phyloP scores from a whole-genome alignment of 2,888 invertebrate genomes.

The Sarcophaga caerulescens region DNA sequence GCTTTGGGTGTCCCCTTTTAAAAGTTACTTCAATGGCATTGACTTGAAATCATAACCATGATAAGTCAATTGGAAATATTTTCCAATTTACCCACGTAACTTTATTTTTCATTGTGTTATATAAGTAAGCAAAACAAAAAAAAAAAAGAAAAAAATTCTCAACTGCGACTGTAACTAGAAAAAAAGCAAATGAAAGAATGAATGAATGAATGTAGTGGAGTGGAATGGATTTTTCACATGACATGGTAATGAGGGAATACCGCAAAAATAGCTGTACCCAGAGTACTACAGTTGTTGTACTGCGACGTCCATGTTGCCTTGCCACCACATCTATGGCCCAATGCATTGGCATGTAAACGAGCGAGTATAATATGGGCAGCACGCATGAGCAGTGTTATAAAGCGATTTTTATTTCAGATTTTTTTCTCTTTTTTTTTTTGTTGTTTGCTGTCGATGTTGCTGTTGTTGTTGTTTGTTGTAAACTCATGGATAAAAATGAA shows the following conservation, averaged over 20 bases:
- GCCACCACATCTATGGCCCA: conserved; percentile 39
- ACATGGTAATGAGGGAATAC: conserved; percentile 65
- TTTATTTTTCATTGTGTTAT: conserved; percentile 6
- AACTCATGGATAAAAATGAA: conserved; percentile 50
- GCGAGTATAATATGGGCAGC: conserved; percentile 16
- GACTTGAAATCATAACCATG: too few species aligned
- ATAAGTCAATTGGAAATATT: neutral
- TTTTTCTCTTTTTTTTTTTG: neutral
- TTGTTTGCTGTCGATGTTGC: neutral
- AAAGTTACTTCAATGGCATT: too few species aligned
- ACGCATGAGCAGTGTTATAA: conserved; percentile 58
- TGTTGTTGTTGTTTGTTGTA: neutral
- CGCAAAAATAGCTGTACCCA: conserved; percentile 63
- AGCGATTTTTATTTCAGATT: conserved; percentile 24
- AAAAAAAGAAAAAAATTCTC: conserved; percentile 25
- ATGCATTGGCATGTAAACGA: conserved; percentile 12
- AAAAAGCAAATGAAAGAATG: conserved; percentile 24
- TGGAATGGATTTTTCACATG: conserved; percentile 62
- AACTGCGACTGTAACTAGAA: conserved; percentile 33
- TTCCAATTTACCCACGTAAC: neutral
- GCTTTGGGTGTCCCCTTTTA: too few species aligned
- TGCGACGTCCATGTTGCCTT: neutral
- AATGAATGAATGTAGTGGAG: conserved; percentile 15
- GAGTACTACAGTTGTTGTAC: conserved; percentile 36
- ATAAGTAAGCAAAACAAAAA: neutral